These are phyloP conservation scores for Rhinolophus sinicus DNA, from an alignment of 2,113 vertebrate genomes.

Conservation along the genomic window DNA sequence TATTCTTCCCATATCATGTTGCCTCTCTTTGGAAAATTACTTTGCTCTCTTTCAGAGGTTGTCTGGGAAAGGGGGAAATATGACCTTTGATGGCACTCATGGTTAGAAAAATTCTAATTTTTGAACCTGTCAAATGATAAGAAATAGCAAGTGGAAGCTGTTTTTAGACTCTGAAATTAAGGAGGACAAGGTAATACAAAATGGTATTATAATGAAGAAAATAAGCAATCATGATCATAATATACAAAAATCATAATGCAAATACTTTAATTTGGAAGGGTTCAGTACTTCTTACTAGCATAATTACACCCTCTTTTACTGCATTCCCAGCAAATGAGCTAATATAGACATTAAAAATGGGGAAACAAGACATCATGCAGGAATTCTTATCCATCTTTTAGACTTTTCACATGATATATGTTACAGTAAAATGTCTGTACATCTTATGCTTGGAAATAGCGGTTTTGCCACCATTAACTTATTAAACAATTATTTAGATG, in stretches of 20 bases:
- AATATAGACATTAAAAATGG: not conserved
- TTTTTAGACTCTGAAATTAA: slow-evolving; percentile 19
- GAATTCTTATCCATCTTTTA: not conserved
- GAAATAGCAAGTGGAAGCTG: slow-evolving; percentile 29
- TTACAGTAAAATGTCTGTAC: not conserved
- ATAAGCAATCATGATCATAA: not conserved
- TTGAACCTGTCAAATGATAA: not conserved
- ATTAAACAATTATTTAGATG: not conserved
- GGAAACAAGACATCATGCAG: not conserved
- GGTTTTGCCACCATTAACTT: slow-evolving; percentile 30
- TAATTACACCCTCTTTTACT: not conserved
- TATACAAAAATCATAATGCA: not conserved
- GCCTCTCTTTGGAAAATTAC: not conserved
- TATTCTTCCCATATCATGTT: not conserved
- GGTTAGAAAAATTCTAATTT: not conserved
- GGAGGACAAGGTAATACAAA: not conserved
- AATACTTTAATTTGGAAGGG: not conserved
- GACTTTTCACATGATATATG: not conserved
- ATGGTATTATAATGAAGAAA: not conserved
- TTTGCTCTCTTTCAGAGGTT: not conserved
- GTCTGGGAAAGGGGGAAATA: not conserved
- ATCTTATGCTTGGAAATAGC: not conserved
- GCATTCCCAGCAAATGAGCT: not conserved
- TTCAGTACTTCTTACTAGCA: not conserved
- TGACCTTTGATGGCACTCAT: not conserved